Evolutionary conservation across 2,113 vertebrate genomes (phyloP).

Genomic region (Sus scrofa): T2T-Sscrofa CM000819.6:69916001-69916500

Average conservation of each 20-base stretch:
- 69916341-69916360: neutral
- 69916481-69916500: neutral
- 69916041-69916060: neutral
- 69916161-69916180: neutral
- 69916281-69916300: no score
- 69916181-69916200: fast-evolving
- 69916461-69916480: neutral
- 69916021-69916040: neutral
- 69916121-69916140: neutral
- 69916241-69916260: neutral
- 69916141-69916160: neutral
- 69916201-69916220: fast-evolving
- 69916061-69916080: neutral
- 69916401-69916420: neutral
- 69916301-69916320: neutral
- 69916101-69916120: neutral
- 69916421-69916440: neutral
- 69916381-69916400: neutral
- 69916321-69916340: neutral
- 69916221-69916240: neutral
- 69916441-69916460: neutral
- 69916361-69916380: neutral
- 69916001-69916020: neutral
- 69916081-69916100: neutral
- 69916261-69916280: neutral